Evolutionary conservation across 2,888 invertebrate species (phyloP).

Genomic region (Chalcosyrphus nemorum): DNA sequence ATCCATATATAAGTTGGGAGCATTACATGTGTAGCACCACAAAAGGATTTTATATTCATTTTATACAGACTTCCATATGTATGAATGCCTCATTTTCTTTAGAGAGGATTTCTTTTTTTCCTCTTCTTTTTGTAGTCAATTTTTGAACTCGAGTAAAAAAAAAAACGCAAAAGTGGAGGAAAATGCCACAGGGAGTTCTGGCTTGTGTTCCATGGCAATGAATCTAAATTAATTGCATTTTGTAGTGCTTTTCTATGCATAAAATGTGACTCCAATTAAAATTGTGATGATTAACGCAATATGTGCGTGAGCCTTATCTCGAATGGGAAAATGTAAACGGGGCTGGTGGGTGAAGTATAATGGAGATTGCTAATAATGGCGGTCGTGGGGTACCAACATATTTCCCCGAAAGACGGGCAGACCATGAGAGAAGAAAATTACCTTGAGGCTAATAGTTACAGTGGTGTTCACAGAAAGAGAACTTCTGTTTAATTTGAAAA

Average conservation of each 20-base stretch:
- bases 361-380: constrained; percentile 39
- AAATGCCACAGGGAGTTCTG: constrained; percentile 16
- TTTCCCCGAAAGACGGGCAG: no score
- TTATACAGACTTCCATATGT: no score
- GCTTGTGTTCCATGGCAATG: constrained; percentile 46
- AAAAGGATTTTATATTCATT: constrained; percentile 29
- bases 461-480: no score
- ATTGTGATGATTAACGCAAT: constrained; percentile 61
- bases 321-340: constrained; percentile 11
- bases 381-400: no score
- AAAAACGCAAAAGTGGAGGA: not conserved
- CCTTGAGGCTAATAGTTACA: no score
- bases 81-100: constrained; percentile 26
- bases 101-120: constrained; percentile 36
- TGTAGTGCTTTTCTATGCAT: constrained; percentile 60
- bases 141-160: constrained; percentile 5
- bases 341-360: constrained; percentile 4
- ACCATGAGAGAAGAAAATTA: no score
- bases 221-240: constrained; percentile 68
- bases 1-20: constrained; percentile 31
- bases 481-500: no score
- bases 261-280: constrained; percentile 69
- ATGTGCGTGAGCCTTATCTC: constrained; percentile 58
- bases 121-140: constrained; percentile 19
- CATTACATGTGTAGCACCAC: constrained; percentile 20